Percentiles rank a stretch among this genome's conserved stretches.
These are phyloP conservation scores for Sporophila hypoxantha DNA, from an alignment of 2,113 vertebrate genomes.

Conservation along the genomic window DNA sequence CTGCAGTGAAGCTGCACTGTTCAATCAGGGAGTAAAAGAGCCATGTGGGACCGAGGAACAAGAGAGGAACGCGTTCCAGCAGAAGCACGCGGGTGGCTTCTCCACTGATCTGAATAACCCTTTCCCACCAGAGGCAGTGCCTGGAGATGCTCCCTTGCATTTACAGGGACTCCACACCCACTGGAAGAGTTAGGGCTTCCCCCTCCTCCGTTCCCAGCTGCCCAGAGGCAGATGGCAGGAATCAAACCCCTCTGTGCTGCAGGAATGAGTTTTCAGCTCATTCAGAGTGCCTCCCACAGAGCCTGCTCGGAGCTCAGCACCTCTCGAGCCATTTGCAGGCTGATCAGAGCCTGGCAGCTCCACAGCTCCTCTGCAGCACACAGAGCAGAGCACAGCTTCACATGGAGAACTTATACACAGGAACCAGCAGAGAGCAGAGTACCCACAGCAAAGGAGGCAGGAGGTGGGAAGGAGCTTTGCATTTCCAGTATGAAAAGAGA, in stretches of 20 bases:
- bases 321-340: conserved; percentile 34
- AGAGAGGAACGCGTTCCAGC: not conserved
- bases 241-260: not conserved
- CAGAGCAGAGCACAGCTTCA: not conserved
- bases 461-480: conserved; percentile 33
- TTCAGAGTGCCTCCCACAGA: conserved; percentile 13
- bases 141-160: not conserved
- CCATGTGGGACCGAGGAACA: not conserved
- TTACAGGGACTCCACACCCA: conserved; percentile 2
- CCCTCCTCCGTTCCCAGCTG: conserved; percentile 11
- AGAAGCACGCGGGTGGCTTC: not conserved
- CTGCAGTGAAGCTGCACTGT: not conserved
- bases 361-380: not conserved
- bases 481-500: conserved; percentile 5
- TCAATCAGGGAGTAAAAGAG: not conserved
- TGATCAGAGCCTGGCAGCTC: conserved; percentile 5
- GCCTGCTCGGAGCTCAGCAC: not conserved
- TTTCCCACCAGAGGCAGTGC: not conserved
- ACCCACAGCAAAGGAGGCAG: conserved; percentile 40
- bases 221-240: conserved; percentile 31
- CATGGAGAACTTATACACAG: conserved; percentile 18
- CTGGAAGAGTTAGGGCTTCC: not conserved
- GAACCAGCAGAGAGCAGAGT: conserved; percentile 61
- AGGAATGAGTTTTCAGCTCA: not conserved
- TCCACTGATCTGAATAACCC: not conserved